A percentile compares a stretch with the other conserved stretches of the same genome.
Conservation (phyloP, 2,888 invertebrate genomes). For the Andrena haemorrhoa region DNA sequence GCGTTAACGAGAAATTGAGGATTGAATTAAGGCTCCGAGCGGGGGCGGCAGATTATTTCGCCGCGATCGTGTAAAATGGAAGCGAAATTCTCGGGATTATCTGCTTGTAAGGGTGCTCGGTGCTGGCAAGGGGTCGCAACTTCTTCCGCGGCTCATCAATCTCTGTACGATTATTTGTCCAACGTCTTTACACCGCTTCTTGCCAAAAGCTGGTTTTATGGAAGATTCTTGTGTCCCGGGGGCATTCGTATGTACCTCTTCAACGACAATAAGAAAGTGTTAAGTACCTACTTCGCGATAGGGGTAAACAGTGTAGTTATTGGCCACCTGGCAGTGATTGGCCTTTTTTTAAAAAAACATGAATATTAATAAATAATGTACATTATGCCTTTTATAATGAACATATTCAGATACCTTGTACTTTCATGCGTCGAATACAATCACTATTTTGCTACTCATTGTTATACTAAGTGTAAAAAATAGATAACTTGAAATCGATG, state of each 20-base stretch:
- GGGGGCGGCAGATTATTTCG: too few relatives aligned
- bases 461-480: too few relatives aligned
- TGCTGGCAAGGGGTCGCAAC: conserved; percentile 6
- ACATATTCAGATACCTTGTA: too few relatives aligned
- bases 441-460: too few relatives aligned
- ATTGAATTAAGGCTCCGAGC: not conserved
- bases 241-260: conserved; percentile 9
- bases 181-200: not conserved
- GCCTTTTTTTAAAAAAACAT: too few relatives aligned
- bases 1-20: not conserved
- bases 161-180: not conserved
- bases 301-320: too few relatives aligned
- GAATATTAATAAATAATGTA: too few relatives aligned
- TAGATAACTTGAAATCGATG: too few relatives aligned
- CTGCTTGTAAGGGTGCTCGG: not conserved
- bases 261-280: not conserved
- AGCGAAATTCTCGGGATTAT: not conserved
- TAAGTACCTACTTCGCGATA: too few relatives aligned
- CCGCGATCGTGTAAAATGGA: not conserved
- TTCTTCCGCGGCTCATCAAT: conserved; percentile 29
- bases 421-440: too few relatives aligned
- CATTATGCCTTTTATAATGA: too few relatives aligned
- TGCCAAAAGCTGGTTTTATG: conserved; percentile 26
- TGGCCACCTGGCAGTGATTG: too few relatives aligned
- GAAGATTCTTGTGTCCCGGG: not conserved